phyloP scores from a whole-genome alignment of 2,888 invertebrate species.

The Pycnomerus fuliginosus region DNA sequence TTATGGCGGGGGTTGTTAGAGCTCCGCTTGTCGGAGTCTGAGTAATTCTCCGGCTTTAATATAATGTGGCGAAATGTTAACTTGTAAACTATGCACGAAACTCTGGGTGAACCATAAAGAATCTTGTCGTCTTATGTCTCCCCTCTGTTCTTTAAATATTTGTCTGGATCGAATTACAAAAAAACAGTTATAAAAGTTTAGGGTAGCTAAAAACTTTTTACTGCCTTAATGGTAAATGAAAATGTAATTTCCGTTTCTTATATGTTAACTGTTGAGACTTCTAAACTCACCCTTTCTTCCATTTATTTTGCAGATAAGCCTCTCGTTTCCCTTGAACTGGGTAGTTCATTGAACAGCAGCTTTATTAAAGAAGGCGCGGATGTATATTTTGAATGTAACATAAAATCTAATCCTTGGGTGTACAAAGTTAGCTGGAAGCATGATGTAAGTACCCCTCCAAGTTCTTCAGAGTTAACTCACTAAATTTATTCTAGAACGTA shows the following conservation, averaged over 20 bases:
- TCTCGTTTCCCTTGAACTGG: constrained; percentile 77
- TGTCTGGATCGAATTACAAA: too few species aligned
- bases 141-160: too few species aligned
- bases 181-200: too few species aligned
- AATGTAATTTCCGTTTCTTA: constrained; percentile 11
- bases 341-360: constrained; percentile 76
- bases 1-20: constrained; percentile 18
- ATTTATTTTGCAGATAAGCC: constrained; percentile 70
- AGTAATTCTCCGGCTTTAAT: constrained; percentile 18
- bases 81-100: background rate
- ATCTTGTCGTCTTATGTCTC: too few species aligned
- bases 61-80: constrained; percentile 6
- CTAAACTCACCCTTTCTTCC: constrained; percentile 1
- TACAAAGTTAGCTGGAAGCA: constrained; percentile 77
- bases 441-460: constrained; percentile 69
- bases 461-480: too few species aligned
- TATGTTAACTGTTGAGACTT: constrained; percentile 1
- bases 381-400: constrained; percentile 89
- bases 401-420: constrained; percentile 84
- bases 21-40: constrained; percentile 14
- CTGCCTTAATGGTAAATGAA: constrained; percentile 8
- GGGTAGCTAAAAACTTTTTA: constrained; percentile 15
- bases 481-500: constrained; percentile 60
- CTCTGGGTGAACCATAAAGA: background rate
- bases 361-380: constrained; percentile 85